Evolutionary conservation across 53 echinoderm and acorn worm genomes (phyloP).

Genomic region (Crossaster papposus): DNA sequence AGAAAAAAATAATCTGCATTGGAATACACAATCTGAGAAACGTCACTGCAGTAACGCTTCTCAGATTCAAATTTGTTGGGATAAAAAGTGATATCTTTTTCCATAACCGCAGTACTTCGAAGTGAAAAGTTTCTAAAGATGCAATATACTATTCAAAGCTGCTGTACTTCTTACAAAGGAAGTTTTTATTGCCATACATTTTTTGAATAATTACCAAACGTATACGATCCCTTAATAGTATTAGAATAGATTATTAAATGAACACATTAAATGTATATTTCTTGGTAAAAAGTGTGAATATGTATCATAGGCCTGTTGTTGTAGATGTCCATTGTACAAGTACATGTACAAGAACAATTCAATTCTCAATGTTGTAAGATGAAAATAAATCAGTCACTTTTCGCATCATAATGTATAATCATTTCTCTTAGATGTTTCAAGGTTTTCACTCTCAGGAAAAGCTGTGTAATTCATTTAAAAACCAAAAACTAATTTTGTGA

Average conservation of each 20-base stretch:
- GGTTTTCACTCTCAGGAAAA: not conserved
- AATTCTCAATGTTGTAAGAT: not conserved
- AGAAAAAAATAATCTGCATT: too few relatives aligned
- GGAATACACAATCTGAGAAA: too few relatives aligned
- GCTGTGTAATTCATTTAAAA: not conserved
- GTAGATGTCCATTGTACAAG: not conserved
- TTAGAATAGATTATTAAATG: not conserved
- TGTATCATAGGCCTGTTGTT: not conserved
- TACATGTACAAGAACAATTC: conserved; percentile 1
- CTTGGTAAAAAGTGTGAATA: not conserved
- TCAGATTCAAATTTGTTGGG: too few relatives aligned
- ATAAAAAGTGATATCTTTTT: too few relatives aligned
- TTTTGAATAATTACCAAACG: too few relatives aligned
- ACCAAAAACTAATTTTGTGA: not conserved
- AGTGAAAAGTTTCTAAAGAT: too few relatives aligned
- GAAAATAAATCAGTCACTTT: not conserved
- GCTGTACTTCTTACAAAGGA: too few relatives aligned
- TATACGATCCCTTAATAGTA: not conserved
- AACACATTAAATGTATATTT: not conserved
- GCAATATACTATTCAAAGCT: too few relatives aligned
- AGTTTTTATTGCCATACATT: too few relatives aligned
- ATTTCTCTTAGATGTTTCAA: not conserved
- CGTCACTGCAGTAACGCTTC: too few relatives aligned
- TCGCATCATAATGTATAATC: not conserved
- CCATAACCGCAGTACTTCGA: too few relatives aligned